phyloP scores from a whole-genome alignment of 2,797 vertebrate species.

The Scolopax rusticola region DNA sequence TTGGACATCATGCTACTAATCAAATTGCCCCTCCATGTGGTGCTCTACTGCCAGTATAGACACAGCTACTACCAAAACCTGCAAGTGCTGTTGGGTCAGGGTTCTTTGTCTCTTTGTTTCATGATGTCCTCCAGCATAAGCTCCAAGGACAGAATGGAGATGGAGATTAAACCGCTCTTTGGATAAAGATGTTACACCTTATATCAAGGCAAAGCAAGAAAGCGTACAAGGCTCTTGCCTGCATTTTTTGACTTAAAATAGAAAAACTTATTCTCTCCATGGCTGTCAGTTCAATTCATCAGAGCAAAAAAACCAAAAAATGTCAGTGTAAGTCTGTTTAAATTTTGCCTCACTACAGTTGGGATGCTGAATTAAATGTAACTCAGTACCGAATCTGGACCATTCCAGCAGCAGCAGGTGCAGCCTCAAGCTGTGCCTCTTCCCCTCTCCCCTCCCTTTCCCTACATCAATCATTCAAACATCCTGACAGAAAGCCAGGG shows the following conservation, averaged over 20 bases:
- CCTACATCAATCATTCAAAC: neutral
- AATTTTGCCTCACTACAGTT: neutral
- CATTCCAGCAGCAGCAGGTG: slow-evolving; percentile 56
- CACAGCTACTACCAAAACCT: neutral
- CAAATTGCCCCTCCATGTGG: fast-evolving
- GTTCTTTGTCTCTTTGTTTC: neutral
- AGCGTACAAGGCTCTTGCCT: fast-evolving
- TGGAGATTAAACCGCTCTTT: neutral
- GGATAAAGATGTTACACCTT: neutral
- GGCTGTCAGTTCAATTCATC: neutral
- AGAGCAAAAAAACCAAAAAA: neutral
- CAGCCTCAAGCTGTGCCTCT: neutral
- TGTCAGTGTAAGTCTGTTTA: neutral
- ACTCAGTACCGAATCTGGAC: neutral
- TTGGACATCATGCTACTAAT: fast-evolving
- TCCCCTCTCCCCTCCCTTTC: slow-evolving; percentile 32
- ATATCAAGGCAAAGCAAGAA: neutral
- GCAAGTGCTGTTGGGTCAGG: neutral
- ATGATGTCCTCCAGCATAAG: neutral
- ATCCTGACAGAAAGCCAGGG: neutral
- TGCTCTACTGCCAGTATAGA: neutral
- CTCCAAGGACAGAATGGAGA: neutral
- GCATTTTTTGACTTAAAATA: neutral
- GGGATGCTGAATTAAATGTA: neutral
- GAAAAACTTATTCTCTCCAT: neutral